These are phyloP conservation scores for Amblyopsis rosae DNA, from an alignment of 2,113 vertebrate genomes.

Conservation along the genomic window DNA sequence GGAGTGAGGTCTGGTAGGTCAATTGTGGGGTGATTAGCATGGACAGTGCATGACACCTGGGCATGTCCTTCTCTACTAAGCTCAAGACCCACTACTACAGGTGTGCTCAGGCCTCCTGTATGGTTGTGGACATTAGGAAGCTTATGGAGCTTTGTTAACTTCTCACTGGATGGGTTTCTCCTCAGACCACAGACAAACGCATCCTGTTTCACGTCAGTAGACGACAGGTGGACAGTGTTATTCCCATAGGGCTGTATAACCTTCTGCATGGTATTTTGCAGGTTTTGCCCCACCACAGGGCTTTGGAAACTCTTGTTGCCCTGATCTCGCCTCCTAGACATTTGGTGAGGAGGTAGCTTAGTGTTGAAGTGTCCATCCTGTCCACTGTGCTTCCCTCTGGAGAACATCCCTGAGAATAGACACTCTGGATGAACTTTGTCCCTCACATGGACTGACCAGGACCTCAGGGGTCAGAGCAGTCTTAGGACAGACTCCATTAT, in stretches of 20 bases:
- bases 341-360: conserved; percentile 56
- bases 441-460: conserved; percentile 31
- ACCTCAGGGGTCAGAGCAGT: conserved; percentile 27
- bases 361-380: conserved; percentile 72
- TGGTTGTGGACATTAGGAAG: conserved; percentile 27
- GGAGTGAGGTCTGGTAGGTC: conserved; percentile 31
- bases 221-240: conserved; percentile 67
- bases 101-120: conserved; percentile 35
- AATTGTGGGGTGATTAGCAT: conserved; percentile 48
- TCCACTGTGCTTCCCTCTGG: conserved; percentile 77
- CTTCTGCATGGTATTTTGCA: conserved; percentile 79
- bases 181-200: conserved; percentile 72
- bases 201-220: conserved; percentile 70
- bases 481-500: conserved; percentile 28
- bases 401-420: conserved; percentile 73
- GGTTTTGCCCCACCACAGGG: conserved; percentile 61
- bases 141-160: conserved; percentile 33
- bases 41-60: conserved; percentile 58
- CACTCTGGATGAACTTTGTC: conserved; percentile 33
- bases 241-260: conserved; percentile 78
- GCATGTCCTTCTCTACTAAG: conserved; percentile 60
- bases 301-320: conserved; percentile 73
- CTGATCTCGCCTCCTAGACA: conserved; percentile 69
- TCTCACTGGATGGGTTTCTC: conserved; percentile 53
- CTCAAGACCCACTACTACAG: conserved; percentile 55